A percentile compares a stretch with the other conserved stretches of the same genome.
phyloP scores from a whole-genome alignment of 2,888 invertebrate genomes.

The Scrobipalpa costella region DNA sequence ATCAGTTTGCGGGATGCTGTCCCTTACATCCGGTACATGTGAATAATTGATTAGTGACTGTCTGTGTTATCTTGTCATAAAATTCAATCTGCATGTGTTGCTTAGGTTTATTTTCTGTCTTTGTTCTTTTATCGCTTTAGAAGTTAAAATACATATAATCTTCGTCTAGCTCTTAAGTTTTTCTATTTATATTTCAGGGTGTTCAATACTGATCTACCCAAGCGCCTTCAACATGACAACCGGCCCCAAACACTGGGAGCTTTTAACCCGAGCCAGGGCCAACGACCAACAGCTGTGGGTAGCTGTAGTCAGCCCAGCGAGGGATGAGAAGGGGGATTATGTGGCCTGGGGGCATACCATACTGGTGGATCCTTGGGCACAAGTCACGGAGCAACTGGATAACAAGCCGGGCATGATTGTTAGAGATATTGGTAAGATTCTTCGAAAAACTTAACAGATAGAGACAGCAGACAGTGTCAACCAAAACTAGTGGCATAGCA shows the following conservation, averaged over 20 bases:
- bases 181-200: conserved; percentile 78
- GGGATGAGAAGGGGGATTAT: conserved; percentile 86
- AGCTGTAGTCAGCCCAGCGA: conserved; percentile 91
- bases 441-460: too few species aligned
- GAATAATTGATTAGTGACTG: too few species aligned
- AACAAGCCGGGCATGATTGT: conserved; percentile 86
- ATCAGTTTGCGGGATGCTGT: too few species aligned
- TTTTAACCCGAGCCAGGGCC: conserved; percentile 90
- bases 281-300: conserved; percentile 95
- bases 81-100: too few species aligned
- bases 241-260: conserved; percentile 96
- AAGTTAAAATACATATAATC: too few species aligned
- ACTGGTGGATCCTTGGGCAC: conserved; percentile 92
- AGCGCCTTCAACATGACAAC: conserved; percentile 98
- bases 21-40: too few species aligned
- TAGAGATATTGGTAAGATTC: conserved; percentile 85
- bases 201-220: conserved; percentile 93
- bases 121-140: too few species aligned
- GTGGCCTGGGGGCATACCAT: conserved; percentile 95
- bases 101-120: too few species aligned
- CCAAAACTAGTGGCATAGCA: too few species aligned
- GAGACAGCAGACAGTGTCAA: too few species aligned
- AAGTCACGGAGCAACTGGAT: conserved; percentile 85
- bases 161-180: neutral
- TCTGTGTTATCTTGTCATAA: too few species aligned